Conservation (phyloP, 2,113 vertebrate species). For the Chrysochloris asiatica region DNA sequence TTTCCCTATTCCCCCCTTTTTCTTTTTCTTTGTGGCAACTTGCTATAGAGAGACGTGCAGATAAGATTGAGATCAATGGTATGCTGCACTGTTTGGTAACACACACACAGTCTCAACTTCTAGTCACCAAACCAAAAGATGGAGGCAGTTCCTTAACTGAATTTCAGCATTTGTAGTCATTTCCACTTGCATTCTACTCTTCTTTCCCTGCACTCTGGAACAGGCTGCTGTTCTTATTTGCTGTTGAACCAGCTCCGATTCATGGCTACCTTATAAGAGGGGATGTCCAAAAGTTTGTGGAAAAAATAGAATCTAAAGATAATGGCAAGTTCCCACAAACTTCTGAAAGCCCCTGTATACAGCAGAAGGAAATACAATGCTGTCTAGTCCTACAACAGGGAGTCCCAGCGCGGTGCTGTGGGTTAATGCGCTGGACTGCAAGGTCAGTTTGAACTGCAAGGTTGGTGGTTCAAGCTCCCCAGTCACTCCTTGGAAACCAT, state of each 20-base stretch:
- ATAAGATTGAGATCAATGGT: conserved; percentile 41
- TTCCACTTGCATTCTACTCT: neutral
- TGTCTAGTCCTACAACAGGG: too few relatives aligned
- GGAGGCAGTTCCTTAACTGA: neutral
- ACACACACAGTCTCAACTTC: neutral
- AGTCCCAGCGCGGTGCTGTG: too few relatives aligned
- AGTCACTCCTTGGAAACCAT: too few relatives aligned
- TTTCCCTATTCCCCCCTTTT: conserved; percentile 4
- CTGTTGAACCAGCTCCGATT: neutral
- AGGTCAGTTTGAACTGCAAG: too few relatives aligned
- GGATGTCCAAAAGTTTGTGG: too few relatives aligned
- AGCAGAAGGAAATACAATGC: neutral
- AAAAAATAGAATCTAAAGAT: too few relatives aligned
- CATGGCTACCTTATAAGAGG: neutral
- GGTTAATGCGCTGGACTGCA: too few relatives aligned
- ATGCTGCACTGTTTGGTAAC: neutral
- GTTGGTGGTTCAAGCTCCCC: too few relatives aligned
- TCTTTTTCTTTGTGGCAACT: conserved; percentile 65
- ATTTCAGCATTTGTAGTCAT: conserved; percentile 37
- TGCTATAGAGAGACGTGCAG: conserved; percentile 35
- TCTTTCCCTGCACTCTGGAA: neutral
- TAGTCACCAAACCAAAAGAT: neutral
- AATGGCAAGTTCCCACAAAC: too few relatives aligned
- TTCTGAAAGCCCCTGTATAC: too few relatives aligned
- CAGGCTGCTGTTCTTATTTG: neutral